Conservation (phyloP, 92 coral and sea anemone genomes). For the Metridium senile region DNA sequence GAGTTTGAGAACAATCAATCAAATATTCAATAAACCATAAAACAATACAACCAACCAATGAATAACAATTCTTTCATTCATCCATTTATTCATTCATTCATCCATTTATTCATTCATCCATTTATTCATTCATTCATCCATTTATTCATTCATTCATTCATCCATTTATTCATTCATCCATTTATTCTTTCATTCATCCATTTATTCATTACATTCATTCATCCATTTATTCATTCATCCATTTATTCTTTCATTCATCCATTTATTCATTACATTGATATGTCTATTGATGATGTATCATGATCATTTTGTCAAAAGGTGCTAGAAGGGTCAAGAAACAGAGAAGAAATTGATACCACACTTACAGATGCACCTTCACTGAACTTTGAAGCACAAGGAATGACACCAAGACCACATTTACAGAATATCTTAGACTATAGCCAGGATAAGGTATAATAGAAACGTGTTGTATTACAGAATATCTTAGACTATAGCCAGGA, state of each 20-base stretch:
- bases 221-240: neutral
- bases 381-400: slow-evolving; percentile 46
- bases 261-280: too few species aligned
- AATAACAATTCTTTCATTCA: neutral
- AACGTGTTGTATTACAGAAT: neutral
- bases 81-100: neutral
- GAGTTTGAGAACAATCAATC: too few species aligned
- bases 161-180: neutral
- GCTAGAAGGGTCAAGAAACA: slow-evolving; percentile 14
- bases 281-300: too few species aligned
- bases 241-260: neutral
- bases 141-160: neutral
- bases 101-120: neutral
- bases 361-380: slow-evolving; percentile 50
- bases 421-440: neutral
- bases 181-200: too few species aligned
- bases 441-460: neutral
- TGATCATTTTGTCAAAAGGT: slow-evolving; percentile 6
- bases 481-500: slow-evolving; percentile 21
- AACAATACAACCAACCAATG: too few species aligned
- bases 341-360: slow-evolving; percentile 26
- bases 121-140: too few species aligned
- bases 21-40: too few species aligned
- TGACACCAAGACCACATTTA: slow-evolving; percentile 38
- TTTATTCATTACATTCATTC: neutral